Evolutionary conservation across 2,888 invertebrate genomes (phyloP), one percentile per base, ranked within the genome.

Genomic region (Auanema sp.): DNA sequence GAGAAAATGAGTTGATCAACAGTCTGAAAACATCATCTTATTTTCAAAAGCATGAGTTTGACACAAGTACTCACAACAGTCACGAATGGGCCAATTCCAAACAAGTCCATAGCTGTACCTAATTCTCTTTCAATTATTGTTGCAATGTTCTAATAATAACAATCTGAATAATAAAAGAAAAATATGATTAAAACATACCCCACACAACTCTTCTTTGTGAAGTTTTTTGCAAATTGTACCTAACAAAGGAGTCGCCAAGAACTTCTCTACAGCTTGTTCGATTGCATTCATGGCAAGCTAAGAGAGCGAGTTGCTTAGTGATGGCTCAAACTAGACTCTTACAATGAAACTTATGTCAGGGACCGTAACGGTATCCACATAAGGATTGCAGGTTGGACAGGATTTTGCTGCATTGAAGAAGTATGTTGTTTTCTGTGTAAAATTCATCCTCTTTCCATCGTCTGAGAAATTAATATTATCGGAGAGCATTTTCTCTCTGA

Each of bases 1-100:
- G 72, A 69, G 59, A 72, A 76, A 50, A 78, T 60, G 12, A 78
- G 59, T 51, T 78, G 65, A 54, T 78, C 76, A 18, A 76, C 75
- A 14, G 75, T 76, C 77, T 78, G 62, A 56, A 64, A 43, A 11
- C 24, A 4, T 54, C 11, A 54, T 41, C n/a, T 33, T 6, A 16
- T 55, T 55, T 52, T 52, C 56, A 42, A 60, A 24, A 43, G 55
- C 58, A 51, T 44, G 12, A 60, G 16, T 25, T 50, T 67, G 50
- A 51, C 44, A 23, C 12, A 41, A 12, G 18, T 42, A 16, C 58
- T 51, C 16, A 72, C 76, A 64, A 76, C 74, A 44, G 51, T 64
- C 53, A 65, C 62, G 60, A 76, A 76, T 42, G 76, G 76, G 11
- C 69, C 68, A 1, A 68, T 59, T 24, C 67, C 64, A 59, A 75